Evolutionary conservation across 1,140 invertebrate species (phyloP).

Genomic region (Piezodorus guildinii): DNA sequence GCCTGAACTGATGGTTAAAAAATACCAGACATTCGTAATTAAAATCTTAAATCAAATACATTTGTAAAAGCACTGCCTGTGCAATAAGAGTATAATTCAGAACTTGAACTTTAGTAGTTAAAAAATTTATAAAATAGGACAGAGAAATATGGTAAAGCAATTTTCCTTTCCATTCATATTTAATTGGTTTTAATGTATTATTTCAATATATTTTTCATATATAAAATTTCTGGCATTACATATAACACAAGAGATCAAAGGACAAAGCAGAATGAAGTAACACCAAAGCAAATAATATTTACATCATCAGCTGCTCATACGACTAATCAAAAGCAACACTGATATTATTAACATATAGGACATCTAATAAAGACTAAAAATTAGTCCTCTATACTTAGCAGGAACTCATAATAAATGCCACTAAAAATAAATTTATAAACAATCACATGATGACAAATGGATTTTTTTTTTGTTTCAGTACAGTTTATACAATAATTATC

Average conservation of each 20-base stretch:
- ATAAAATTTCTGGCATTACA: not conserved
- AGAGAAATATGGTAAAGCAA: no score
- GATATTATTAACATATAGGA: not conserved
- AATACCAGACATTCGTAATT: no score
- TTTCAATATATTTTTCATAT: no score
- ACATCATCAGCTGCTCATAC: slow-evolving; percentile 1
- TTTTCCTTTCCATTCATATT: no score
- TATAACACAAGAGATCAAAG: slow-evolving; percentile 17
- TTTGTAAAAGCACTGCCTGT: no score
- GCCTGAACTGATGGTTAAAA: no score
- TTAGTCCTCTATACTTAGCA: slow-evolving; percentile 6
- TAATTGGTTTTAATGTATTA: no score
- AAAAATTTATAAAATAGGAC: no score
- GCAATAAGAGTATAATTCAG: no score
- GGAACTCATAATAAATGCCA: slow-evolving; percentile 14
- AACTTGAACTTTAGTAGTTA: no score
- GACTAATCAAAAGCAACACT: slow-evolving; percentile 12
- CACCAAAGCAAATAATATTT: slow-evolving; percentile 6
- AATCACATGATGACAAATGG: not conserved
- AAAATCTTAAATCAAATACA: no score
- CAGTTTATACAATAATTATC: not conserved
- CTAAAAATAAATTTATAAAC: slow-evolving; percentile 10
- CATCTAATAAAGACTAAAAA: slow-evolving; percentile 5
- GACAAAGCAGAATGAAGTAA: slow-evolving; percentile 7
- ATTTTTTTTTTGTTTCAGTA: not conserved